These are phyloP conservation scores for Macrosoma leucophasiata DNA, from an alignment of 2,888 invertebrate species.

Conservation along the genomic window DNA sequence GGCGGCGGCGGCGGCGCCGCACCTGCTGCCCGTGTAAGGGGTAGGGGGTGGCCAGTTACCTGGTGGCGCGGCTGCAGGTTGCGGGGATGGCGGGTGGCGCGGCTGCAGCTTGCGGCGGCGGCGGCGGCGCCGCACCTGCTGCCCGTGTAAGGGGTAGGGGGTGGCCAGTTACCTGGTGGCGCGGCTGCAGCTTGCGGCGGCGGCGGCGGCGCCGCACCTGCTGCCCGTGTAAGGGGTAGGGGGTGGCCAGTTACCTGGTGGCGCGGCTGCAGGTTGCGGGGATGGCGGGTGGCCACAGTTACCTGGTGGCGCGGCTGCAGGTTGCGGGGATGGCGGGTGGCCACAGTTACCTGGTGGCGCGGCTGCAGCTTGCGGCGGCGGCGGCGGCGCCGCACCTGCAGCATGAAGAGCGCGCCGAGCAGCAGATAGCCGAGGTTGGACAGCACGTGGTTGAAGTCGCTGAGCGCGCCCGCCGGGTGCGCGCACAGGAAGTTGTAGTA, in stretches of 20 bases:
- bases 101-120: slow-evolving; percentile 36
- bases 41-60: no score
- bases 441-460: slow-evolving; percentile 92
- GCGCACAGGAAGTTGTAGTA: slow-evolving; percentile 95
- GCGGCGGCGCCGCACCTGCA: slow-evolving; percentile 74
- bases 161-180: slow-evolving; percentile 39
- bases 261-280: neutral
- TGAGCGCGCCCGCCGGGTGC: slow-evolving; percentile 83
- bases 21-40: no score
- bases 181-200: slow-evolving; percentile 35
- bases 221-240: slow-evolving; percentile 38
- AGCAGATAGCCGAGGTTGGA: slow-evolving; percentile 90
- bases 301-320: slow-evolving; percentile 45
- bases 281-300: neutral
- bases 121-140: slow-evolving; percentile 74
- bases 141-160: slow-evolving; percentile 19
- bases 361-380: slow-evolving; percentile 36
- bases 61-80: no score
- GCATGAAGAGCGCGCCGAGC: slow-evolving; percentile 86
- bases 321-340: slow-evolving; percentile 31
- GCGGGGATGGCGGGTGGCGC: slow-evolving; percentile 26
- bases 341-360: slow-evolving; percentile 37
- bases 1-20: slow-evolving; percentile 40
- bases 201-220: slow-evolving; percentile 71
- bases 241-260: neutral